A percentile compares a stretch with the other conserved stretches of the same genome.
Conservation (phyloP, 1,140 invertebrate genomes). For the Spodoptera frugiperda region DNA sequence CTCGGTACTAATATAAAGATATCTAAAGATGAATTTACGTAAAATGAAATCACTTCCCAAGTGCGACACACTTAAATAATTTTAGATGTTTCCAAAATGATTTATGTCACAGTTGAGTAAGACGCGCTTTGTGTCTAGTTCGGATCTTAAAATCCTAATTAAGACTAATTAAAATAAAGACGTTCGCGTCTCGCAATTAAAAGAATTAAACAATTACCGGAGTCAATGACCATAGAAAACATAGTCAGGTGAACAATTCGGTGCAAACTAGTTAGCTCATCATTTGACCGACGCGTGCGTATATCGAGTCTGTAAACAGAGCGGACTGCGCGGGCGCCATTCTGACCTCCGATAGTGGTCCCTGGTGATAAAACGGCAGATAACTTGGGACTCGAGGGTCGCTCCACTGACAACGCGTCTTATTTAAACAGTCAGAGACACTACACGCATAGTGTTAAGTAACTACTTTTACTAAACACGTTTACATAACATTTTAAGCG, state of each 20-base stretch:
- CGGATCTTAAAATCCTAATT: not conserved
- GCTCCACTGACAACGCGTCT: conserved; percentile 35
- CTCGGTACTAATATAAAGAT: too few species aligned
- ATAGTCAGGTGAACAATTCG: conserved; percentile 41
- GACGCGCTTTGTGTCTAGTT: too few species aligned
- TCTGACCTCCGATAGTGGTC: conserved; percentile 64
- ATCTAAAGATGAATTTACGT: too few species aligned
- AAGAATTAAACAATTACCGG: conserved; percentile 38
- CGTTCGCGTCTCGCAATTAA: conserved; percentile 13
- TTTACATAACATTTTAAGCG: conserved; percentile 39
- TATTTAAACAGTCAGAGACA: conserved; percentile 25
- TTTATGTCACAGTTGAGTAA: too few species aligned
- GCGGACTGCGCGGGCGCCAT: conserved; percentile 58
- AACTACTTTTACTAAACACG: conserved; percentile 19
- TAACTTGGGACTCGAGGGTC: conserved; percentile 34
- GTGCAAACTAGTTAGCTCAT: conserved; percentile 50
- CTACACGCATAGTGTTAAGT: conserved; percentile 15
- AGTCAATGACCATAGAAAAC: conserved; percentile 43
- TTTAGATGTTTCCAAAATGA: too few species aligned
- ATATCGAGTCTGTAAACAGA: conserved; percentile 64
- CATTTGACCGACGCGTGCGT: conserved; percentile 71
- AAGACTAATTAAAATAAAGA: conserved; percentile 6
- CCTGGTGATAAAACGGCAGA: conserved; percentile 49
- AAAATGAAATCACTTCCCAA: too few species aligned
- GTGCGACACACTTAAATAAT: too few species aligned